Conservation (phyloP, 2,797 vertebrate genomes). For the Lerista edwardsae region DNA sequence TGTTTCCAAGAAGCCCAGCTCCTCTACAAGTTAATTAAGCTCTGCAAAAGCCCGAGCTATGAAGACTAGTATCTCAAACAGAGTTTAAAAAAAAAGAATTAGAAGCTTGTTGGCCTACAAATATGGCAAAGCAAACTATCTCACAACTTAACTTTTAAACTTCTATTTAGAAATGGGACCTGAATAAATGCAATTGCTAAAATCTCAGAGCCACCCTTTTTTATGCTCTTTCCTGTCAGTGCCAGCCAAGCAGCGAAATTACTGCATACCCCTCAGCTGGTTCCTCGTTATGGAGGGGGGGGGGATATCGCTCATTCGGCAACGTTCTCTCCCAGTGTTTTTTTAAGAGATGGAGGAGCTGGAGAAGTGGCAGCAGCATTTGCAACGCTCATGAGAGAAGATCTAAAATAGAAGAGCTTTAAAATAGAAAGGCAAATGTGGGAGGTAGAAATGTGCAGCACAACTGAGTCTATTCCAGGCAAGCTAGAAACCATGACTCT, state of each 20-base stretch:
- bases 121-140: not conserved
- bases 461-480: conserved; percentile 16
- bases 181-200: not conserved
- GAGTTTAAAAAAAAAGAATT: not conserved
- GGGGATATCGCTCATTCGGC: not conserved
- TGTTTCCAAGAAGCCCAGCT: conserved; percentile 5
- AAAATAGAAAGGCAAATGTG: conserved; percentile 28
- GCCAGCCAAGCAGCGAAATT: not conserved
- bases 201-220: not conserved
- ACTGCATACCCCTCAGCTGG: not conserved
- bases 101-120: not conserved
- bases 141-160: not conserved
- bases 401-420: conserved; percentile 32
- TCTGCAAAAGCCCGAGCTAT: conserved; percentile 1
- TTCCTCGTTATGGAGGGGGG: not conserved
- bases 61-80: not conserved
- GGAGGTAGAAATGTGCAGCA: not conserved
- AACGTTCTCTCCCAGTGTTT: conserved; percentile 1
- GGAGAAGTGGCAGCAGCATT: not conserved
- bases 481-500: not conserved
- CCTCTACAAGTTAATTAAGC: conserved; percentile 16
- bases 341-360: not conserved
- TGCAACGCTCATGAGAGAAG: not conserved
- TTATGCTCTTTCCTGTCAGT: conserved; percentile 2
- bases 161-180: conserved; percentile 10